Evolutionary conservation across 2,888 invertebrate species (phyloP).

Genomic region (Rugalucina vietnamica): DNA sequence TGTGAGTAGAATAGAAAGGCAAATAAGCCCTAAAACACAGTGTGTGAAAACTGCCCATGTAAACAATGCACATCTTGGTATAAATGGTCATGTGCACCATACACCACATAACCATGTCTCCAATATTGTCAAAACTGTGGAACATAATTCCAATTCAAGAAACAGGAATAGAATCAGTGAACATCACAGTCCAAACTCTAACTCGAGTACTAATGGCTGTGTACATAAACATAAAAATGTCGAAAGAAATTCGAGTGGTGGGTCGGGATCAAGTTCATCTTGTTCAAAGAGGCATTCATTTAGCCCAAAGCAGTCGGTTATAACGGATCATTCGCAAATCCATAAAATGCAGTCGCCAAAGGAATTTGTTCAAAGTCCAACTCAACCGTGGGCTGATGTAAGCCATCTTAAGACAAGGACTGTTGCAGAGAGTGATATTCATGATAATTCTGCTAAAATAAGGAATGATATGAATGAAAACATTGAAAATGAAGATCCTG

Average conservation of each 20-base stretch:
- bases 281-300: not conserved
- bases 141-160: not conserved
- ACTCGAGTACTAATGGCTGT: not conserved
- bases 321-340: not conserved
- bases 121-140: not conserved
- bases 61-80: not conserved
- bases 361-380: not conserved
- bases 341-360: not conserved
- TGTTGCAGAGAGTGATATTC: not conserved
- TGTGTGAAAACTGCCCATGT: not conserved
- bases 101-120: not conserved
- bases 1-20: not conserved
- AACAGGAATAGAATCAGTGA: not conserved
- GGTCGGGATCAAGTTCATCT: too few species aligned
- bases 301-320: not conserved
- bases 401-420: not conserved
- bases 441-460: conserved; percentile 3
- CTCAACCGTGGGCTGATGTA: not conserved
- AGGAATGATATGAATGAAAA: conserved; percentile 38
- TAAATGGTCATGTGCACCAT: not conserved
- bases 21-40: not conserved
- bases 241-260: conserved; percentile 6
- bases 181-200: not conserved
- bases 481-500: conserved; percentile 61
- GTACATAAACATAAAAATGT: not conserved